Conservation (phyloP, 1,140 invertebrate genomes). For the Drosophila cardini region DNA sequence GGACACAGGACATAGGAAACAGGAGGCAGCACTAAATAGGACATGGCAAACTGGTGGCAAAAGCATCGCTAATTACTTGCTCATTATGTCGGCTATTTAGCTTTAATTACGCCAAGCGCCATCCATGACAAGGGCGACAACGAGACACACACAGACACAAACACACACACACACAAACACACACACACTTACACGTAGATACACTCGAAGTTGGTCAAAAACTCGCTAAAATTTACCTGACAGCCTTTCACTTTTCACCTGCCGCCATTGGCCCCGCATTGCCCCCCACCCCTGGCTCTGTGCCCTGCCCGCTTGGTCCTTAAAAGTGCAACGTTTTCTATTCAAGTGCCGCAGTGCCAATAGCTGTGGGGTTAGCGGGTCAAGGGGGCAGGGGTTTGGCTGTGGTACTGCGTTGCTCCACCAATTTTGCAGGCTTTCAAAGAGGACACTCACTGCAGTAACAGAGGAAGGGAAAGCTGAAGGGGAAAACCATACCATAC, state of each 20-base stretch:
- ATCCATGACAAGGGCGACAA: conserved; percentile 65
- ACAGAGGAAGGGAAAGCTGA: background rate
- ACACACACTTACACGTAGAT: conserved; percentile 8
- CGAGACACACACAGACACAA: conserved; percentile 36
- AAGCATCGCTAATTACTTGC: conserved; percentile 83
- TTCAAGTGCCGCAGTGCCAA: conserved; percentile 46
- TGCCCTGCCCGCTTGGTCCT: conserved; percentile 13
- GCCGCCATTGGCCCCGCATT: conserved; percentile 11
- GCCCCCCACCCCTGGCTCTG: background rate
- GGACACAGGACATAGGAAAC: conserved; percentile 38
- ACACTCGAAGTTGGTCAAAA: conserved; percentile 62
- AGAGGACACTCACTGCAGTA: conserved; percentile 9
- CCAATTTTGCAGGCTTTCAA: conserved; percentile 57
- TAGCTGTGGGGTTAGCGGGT: background rate
- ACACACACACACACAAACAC: conserved; percentile 6
- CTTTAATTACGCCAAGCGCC: conserved; percentile 81
- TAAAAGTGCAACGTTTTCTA: conserved; percentile 74
- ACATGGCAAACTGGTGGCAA: conserved; percentile 56
- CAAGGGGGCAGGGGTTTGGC: background rate
- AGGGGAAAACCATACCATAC: background rate
- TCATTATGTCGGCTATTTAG: conserved; percentile 84
- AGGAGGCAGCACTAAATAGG: conserved; percentile 13
- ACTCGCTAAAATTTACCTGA: conserved; percentile 59
- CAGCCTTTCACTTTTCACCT: conserved; percentile 77
- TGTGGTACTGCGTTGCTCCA: conserved; percentile 43